phyloP scores from a whole-genome alignment of 2,113 vertebrate genomes.

The Scomber colias region DNA sequence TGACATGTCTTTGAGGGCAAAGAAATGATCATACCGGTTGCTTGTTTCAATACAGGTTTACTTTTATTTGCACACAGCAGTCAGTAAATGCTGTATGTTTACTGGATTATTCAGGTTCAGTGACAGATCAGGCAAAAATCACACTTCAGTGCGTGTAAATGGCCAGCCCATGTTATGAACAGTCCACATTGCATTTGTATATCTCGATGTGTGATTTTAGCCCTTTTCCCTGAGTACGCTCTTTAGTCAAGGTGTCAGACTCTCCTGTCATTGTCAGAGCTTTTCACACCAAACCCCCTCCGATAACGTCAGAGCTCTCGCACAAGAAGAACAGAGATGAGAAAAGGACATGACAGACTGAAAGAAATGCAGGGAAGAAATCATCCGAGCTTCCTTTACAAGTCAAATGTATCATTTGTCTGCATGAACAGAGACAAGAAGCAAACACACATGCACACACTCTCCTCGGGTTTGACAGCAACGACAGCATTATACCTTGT shows the following conservation, averaged over 20 bases:
- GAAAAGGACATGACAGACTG: constrained; percentile 13
- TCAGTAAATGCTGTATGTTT: not conserved
- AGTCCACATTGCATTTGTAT: not conserved
- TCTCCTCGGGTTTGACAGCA: not conserved
- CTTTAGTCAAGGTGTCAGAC: constrained; percentile 47
- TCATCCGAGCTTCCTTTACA: not conserved
- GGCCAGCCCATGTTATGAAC: not conserved
- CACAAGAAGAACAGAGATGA: constrained; percentile 6
- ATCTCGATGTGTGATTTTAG: not conserved
- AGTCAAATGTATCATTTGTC: not conserved
- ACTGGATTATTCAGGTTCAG: not conserved
- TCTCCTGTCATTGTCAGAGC: constrained; percentile 17
- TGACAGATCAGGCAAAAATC: not conserved
- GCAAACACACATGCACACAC: not conserved
- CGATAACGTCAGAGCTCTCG: constrained; percentile 4
- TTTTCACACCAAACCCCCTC: constrained; percentile 17
- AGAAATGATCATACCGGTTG: not conserved
- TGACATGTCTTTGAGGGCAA: not conserved
- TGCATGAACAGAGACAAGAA: constrained; percentile 10
- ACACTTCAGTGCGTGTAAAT: not conserved
- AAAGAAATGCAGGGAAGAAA: not conserved
- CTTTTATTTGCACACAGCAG: too few relatives aligned
- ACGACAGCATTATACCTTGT: not conserved
- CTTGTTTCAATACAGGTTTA: too few relatives aligned
- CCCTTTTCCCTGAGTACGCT: not conserved